Evolutionary conservation across 2,888 invertebrate genomes (phyloP), one percentile per base, ranked within the genome.

Genomic region (Stenichneumon culpator): DNA sequence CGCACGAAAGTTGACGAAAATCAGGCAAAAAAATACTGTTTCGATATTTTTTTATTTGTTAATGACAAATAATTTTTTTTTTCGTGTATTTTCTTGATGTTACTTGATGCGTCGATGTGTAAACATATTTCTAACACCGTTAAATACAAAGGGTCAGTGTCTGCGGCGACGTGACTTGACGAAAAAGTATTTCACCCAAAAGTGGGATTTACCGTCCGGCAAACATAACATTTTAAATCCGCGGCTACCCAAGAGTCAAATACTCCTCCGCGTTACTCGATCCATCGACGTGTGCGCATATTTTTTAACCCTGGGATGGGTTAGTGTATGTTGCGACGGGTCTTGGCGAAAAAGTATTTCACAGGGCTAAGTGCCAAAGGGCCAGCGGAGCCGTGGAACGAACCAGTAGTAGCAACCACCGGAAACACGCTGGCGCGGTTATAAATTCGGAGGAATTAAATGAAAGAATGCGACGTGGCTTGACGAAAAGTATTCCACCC

Each of bases 371-470:
- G 70, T 57, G 57, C 22, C 22, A 60, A 70, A 77, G 68, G 68
- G 60, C 25, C 11, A 14, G 54, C 57, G 25, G n/a, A 39, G 39
- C 39, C 65, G 75, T 60, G 47, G 72, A 79, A 79, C 65, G 63
- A 67, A 77, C 44, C 60, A 72, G 69, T 36, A 60, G 68, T 82
- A 79, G 77, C 82, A 69, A 86, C 82, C 82, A 83, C 82, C 47
- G 69, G 63, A 72, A 77, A 85, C 82, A 81, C 73, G 60, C 75
- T 70, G 39, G 77, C 82, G 9, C 63, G 86, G 82, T 82, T 93
- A 93, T 94, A 94, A 94, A 94, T 94, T 93, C 92, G 92, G 92
- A 92, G 93, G 93, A 94, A 93, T 94, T 94, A 94, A 94, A 94
- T 93, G 93, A 93, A 94, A 93, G 94, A 93, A 94, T 94, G 94